Percentiles rank a stretch among this genome's conserved stretches.
Evolutionary conservation across 2,113 vertebrate species (phyloP).

Genomic region (Galemys pyrenaicus): DNA sequence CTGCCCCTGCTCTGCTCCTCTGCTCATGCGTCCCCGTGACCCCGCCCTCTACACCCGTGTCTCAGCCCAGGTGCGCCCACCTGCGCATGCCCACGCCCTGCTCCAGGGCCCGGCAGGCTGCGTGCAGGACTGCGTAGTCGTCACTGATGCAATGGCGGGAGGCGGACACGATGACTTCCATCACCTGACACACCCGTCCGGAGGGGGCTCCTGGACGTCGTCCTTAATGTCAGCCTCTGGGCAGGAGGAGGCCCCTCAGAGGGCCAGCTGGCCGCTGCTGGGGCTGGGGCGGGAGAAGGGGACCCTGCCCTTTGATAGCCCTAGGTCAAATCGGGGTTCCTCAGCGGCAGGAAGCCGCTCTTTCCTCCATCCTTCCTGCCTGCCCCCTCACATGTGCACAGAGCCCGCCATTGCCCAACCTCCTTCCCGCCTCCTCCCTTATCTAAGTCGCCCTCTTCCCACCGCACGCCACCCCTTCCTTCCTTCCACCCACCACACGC

Average conservation of each 20-base stretch:
- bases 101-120: too few species aligned
- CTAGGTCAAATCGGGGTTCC: neutral
- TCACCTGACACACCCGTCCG: too few species aligned
- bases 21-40: too few species aligned
- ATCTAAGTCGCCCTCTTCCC: neutral
- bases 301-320: neutral
- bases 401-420: neutral
- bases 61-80: too few species aligned
- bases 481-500: neutral
- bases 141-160: too few species aligned
- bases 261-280: neutral
- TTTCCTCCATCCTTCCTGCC: neutral
- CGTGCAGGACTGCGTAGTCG: too few species aligned
- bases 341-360: neutral
- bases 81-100: too few species aligned
- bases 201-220: too few species aligned
- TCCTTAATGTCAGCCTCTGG: too few species aligned
- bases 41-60: too few species aligned
- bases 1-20: too few species aligned
- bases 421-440: neutral
- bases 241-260: neutral
- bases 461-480: accelerated
- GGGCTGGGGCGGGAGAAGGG: neutral
- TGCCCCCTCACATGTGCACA: neutral
- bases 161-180: too few species aligned